Evolutionary conservation across 1,140 invertebrate species (phyloP), one percentile per base, ranked within the genome.

Genomic region (Patella vulgata): DNA sequence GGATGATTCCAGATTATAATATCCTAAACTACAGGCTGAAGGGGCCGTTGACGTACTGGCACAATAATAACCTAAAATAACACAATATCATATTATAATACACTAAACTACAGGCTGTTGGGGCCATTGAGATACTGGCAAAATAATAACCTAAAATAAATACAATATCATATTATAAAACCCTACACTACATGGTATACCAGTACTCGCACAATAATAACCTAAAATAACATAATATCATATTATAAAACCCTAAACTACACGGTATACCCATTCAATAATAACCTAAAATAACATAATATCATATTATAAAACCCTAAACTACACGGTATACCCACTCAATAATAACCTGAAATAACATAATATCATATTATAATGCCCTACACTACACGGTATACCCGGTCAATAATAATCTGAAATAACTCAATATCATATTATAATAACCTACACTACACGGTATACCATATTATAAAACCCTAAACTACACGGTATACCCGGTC

Each of bases 21-120:
- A 59, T 17, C 76, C 76, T 6, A 57, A 23, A 14, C 61, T 1
- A 63, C 76, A 79, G 8, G 64, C 28, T 6, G 59, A 50, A 2
- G 73, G 73, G 28, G 61, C 56, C 30, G 60, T 51, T 8, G 55
- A 58, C n/a, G 59, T 62, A 36, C 33, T 56, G 17, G 48, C 39
- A 50, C 75, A 78, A 33, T 70, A 59, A 59, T 43, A 74, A 25
- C 75, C 73, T 74, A 30, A 19, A 58, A 64, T 33, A 51, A n/a
- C 5, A 14, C 33, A 36, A n/a, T n/a, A n/a, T n/a, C 27, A 68
- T 23, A 40, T 73, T 73, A 61, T 71, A 75, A 14, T 55, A 59
- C n/a, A 74, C 76, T 6, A 57, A 23, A 14, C 61, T 1, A 63
- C 76, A 79, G 8, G 64, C 28, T 6, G 59, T 54, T 6, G 73